Percentiles rank a stretch among this genome's conserved stretches.
Evolutionary conservation across 2,888 invertebrate genomes (phyloP).

Genomic region (Sarcophaga caerulescens): DNA sequence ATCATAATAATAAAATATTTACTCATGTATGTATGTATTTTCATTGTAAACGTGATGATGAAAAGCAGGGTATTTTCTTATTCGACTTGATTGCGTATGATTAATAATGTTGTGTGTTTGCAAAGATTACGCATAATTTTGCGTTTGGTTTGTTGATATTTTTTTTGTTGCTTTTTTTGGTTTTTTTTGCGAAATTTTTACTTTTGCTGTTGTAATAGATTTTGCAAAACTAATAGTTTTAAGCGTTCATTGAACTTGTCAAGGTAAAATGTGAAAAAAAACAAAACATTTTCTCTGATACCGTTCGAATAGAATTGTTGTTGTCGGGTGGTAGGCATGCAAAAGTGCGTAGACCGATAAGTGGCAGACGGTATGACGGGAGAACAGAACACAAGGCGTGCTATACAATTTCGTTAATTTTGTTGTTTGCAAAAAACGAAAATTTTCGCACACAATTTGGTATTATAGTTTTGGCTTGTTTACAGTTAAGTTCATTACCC

Average conservation of each 20-base stretch:
- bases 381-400: no score
- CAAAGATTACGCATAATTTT: constrained; percentile 25
- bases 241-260: constrained; percentile 61
- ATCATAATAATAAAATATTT: neutral
- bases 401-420: neutral
- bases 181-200: constrained; percentile 9
- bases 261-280: constrained; percentile 42
- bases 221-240: constrained; percentile 36
- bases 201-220: constrained; percentile 19
- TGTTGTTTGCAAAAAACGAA: constrained; percentile 29
- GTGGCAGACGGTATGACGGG: no score
- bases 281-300: constrained; percentile 15
- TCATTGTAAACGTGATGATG: neutral
- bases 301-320: neutral
- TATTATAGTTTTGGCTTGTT: constrained; percentile 43
- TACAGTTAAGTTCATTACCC: constrained; percentile 51
- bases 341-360: constrained; percentile 18
- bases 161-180: neutral
- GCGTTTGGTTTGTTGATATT: neutral
- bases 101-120: neutral
- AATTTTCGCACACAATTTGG: constrained; percentile 21
- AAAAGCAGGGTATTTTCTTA: neutral
- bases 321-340: neutral
- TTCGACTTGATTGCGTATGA: neutral
- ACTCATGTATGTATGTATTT: neutral